phyloP scores from a whole-genome alignment of 2,113 vertebrate species.

The Salminus brasiliensis region DNA sequence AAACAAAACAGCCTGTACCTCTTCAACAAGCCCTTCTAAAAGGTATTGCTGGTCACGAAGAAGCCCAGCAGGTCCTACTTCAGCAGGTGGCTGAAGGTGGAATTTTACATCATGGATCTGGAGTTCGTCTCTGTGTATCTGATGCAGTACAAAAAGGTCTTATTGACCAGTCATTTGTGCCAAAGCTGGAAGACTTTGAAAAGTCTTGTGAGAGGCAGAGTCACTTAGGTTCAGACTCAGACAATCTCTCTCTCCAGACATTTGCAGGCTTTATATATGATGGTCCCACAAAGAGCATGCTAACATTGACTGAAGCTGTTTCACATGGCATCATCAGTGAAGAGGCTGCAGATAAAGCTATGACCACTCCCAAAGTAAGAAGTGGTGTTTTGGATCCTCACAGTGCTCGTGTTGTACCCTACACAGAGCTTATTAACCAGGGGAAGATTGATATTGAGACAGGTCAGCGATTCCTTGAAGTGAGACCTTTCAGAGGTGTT shows the following conservation, averaged over 20 bases:
- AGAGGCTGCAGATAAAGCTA: conserved; percentile 60
- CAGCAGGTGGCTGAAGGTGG: conserved; percentile 89
- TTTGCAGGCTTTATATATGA: conserved; percentile 70
- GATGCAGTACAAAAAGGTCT: conserved; percentile 81
- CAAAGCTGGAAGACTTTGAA: conserved; percentile 80
- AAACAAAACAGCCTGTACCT: conserved; percentile 75
- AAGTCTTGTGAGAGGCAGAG: conserved; percentile 68
- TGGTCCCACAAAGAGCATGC: conserved; percentile 68
- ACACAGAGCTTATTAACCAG: conserved; percentile 85
- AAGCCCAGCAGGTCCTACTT: conserved; percentile 78
- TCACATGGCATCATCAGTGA: conserved; percentile 75
- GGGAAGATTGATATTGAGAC: conserved; percentile 89
- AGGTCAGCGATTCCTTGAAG: conserved; percentile 88
- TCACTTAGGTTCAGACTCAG: conserved; percentile 69
- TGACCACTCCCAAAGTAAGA: conserved; percentile 66
- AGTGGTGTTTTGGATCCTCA: conserved; percentile 81
- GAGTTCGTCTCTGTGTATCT: conserved; percentile 83
- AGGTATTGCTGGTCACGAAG: conserved; percentile 76
- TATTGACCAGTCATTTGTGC: conserved; percentile 71
- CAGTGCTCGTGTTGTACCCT: conserved; percentile 79
- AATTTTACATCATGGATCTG: conserved; percentile 87
- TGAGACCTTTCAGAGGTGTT: conserved; percentile 82
- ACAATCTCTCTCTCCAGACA: conserved; percentile 75
- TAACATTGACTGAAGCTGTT: conserved; percentile 77
- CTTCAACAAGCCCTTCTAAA: conserved; percentile 78